A percentile compares a stretch with the other conserved stretches of the same genome.
Conservation (phyloP, 2,797 vertebrate species). For the Alcedo atthis region DNA sequence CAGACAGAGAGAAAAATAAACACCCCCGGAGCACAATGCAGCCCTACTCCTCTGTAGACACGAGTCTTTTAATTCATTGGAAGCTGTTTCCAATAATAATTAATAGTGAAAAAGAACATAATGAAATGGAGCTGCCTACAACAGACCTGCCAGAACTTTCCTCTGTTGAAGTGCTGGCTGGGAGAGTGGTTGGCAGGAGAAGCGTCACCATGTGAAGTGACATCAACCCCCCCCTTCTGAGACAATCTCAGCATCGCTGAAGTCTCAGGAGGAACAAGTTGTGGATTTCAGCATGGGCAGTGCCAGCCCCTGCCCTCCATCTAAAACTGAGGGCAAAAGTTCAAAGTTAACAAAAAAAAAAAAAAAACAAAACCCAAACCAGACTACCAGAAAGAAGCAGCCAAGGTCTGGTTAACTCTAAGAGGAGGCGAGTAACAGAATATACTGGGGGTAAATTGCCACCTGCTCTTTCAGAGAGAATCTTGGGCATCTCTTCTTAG, state of each 20-base stretch:
- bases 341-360: not conserved
- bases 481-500: not conserved
- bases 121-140: not conserved
- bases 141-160: not conserved
- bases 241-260: rapidly evolving
- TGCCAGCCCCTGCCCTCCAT: not conserved
- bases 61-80: not conserved
- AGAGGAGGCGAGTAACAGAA: not conserved
- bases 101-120: not conserved
- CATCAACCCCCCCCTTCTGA: not conserved
- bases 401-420: not conserved
- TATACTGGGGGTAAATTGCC: not conserved
- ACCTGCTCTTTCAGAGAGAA: not conserved
- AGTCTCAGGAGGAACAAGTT: rapidly evolving
- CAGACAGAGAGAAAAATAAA: not conserved
- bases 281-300: not conserved
- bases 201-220: not conserved
- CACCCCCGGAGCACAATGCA: not conserved
- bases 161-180: not conserved
- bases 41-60: not conserved
- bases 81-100: not conserved
- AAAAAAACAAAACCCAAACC: not conserved
- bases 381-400: not conserved
- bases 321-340: rapidly evolving
- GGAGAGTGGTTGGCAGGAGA: not conserved